Evolutionary conservation across 2,888 invertebrate genomes (phyloP).

Genomic region (Acrobasis repandana): DNA sequence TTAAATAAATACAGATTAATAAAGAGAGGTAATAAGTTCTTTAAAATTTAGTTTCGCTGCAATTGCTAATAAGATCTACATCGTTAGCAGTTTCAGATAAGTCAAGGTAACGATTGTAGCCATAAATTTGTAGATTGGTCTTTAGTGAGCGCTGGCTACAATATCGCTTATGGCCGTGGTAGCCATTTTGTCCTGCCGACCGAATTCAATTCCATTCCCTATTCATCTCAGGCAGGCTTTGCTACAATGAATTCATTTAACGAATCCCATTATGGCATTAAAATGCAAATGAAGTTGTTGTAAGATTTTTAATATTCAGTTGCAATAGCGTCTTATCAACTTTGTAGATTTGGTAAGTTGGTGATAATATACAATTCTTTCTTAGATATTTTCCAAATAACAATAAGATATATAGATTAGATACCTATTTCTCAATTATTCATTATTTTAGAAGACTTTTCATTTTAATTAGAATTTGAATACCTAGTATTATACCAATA

Average conservation of each 20-base stretch:
- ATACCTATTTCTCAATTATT: too few species aligned
- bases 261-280: background rate
- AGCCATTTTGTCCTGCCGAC: conserved; percentile 35
- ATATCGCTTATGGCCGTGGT: conserved; percentile 21
- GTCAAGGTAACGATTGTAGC: conserved; percentile 6
- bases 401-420: too few species aligned
- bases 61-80: background rate
- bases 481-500: too few species aligned
- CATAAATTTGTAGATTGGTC: conserved; percentile 20
- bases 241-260: conserved; percentile 17
- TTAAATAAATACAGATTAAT: too few species aligned
- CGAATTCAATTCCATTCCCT: conserved; percentile 50
- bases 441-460: too few species aligned
- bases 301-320: background rate
- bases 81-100: conserved; percentile 18
- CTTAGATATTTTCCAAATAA: too few species aligned
- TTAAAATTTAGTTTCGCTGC: background rate
- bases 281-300: conserved; percentile 2
- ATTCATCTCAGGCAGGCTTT: conserved; percentile 32
- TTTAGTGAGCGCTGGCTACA: conserved; percentile 20
- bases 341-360: background rate
- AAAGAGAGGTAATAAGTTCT: too few species aligned
- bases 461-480: too few species aligned
- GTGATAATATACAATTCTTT: too few species aligned
- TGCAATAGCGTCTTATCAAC: background rate